These are phyloP conservation scores for Agonopterix heracliana DNA, from an alignment of 2,888 invertebrate species.

Conservation along the genomic window DNA sequence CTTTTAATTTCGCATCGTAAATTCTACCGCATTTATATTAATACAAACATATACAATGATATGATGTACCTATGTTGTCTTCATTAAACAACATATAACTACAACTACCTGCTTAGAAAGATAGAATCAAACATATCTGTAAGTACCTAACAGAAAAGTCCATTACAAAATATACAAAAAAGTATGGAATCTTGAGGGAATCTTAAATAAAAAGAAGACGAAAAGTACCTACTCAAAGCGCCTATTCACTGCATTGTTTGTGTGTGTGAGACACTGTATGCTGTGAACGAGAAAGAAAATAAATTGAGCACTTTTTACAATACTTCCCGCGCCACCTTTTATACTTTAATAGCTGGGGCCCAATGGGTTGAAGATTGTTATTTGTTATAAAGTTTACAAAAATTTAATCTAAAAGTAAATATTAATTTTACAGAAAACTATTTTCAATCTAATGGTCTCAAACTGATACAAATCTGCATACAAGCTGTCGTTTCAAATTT, in stretches of 20 bases:
- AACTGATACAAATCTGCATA: too few relatives aligned
- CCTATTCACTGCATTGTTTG: not conserved
- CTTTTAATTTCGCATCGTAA: slow-evolving; percentile 6
- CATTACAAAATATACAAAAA: not conserved
- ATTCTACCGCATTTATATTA: not conserved
- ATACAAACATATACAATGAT: too few relatives aligned
- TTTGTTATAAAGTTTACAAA: not conserved
- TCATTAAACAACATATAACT: too few relatives aligned
- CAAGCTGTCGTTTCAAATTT: too few relatives aligned
- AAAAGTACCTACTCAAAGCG: not conserved
- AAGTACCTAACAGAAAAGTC: too few relatives aligned
- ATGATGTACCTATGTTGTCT: too few relatives aligned
- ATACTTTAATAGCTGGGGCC: not conserved
- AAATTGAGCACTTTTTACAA: slow-evolving; percentile 8
- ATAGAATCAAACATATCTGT: too few relatives aligned
- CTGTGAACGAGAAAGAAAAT: slow-evolving; percentile 5
- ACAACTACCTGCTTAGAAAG: too few relatives aligned
- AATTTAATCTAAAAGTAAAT: not conserved
- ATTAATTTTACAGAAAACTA: not conserved
- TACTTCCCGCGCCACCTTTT: not conserved
- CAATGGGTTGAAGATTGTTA: too few relatives aligned
- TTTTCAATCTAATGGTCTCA: too few relatives aligned
- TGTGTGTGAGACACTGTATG: slow-evolving; percentile 7
- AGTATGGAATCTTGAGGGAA: slow-evolving; percentile 5
- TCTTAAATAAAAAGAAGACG: slow-evolving; percentile 5